These are phyloP conservation scores for Clarias fuscus DNA, from an alignment of 2,797 vertebrate species.

Conservation along the genomic window DNA sequence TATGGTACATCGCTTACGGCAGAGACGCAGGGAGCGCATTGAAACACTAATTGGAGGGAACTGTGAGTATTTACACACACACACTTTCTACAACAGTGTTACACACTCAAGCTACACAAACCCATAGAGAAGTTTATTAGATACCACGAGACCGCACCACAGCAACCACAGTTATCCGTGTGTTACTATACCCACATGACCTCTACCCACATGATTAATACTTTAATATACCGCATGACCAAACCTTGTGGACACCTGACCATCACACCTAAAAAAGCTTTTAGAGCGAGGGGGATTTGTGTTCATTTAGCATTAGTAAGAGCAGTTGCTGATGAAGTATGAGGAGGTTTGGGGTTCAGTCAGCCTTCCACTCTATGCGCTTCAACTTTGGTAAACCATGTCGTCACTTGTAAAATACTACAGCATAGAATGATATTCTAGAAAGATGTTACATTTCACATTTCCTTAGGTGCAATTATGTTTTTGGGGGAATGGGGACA, in stretches of 20 bases:
- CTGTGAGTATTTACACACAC: slow-evolving; percentile 72
- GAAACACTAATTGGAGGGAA: slow-evolving; percentile 96
- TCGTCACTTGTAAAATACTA: background rate
- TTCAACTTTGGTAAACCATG: background rate
- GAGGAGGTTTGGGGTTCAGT: background rate
- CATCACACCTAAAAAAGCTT: background rate
- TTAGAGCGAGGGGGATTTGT: background rate
- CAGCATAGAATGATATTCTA: background rate
- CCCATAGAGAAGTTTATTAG: background rate
- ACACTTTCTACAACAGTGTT: background rate
- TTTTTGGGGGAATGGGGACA: too few relatives aligned
- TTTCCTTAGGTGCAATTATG: too few relatives aligned
- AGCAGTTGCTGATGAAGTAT: too few relatives aligned
- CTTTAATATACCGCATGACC: background rate
- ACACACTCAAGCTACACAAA: background rate
- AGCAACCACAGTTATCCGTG: background rate
- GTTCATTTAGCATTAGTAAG: background rate
- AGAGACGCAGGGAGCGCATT: slow-evolving; percentile 91
- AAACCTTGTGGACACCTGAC: background rate
- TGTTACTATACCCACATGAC: background rate
- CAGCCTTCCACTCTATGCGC: background rate
- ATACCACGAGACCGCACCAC: too few relatives aligned
- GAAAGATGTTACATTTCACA: too few relatives aligned
- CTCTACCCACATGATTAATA: background rate
- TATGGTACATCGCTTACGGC: slow-evolving; percentile 96